Evolutionary conservation across 2,888 invertebrate genomes (phyloP).

Genomic region (Idaea dimidiata): DNA sequence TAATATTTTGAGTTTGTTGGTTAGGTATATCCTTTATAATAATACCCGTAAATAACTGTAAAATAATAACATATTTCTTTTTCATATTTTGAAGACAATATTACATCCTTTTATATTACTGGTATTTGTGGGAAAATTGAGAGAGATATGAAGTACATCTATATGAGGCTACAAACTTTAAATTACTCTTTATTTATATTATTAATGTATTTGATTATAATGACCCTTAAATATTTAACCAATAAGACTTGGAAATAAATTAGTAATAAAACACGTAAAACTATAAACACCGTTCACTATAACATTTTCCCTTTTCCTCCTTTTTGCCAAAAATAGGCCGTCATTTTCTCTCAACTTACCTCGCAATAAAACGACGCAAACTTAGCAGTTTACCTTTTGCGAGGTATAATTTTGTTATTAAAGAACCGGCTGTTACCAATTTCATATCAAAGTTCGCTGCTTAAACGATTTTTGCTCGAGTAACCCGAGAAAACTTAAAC

Average conservation of each 20-base stretch:
- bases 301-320: conserved; percentile 25
- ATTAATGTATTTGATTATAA: not conserved
- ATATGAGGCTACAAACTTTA: too few species aligned
- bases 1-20: too few species aligned
- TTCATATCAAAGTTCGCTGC: conserved; percentile 42
- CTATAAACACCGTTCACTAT: conserved; percentile 12
- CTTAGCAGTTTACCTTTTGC: conserved; percentile 30
- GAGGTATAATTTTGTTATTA: conserved; percentile 34
- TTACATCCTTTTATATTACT: too few species aligned
- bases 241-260: conserved; percentile 6
- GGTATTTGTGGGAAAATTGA: too few species aligned
- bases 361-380: conserved; percentile 28
- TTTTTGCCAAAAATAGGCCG: conserved; percentile 22
- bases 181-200: too few species aligned
- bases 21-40: too few species aligned
- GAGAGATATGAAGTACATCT: too few species aligned
- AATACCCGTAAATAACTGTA: too few species aligned
- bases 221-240: not conserved
- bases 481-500: conserved; percentile 33
- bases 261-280: conserved; percentile 14
- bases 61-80: too few species aligned
- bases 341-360: conserved; percentile 28
- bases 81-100: too few species aligned
- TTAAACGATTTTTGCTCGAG: conserved; percentile 40
- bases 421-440: conserved; percentile 31